Base-by-base conservation (phyloP, 2,888 invertebrate genomes). In the Xylota segnis region DNA sequence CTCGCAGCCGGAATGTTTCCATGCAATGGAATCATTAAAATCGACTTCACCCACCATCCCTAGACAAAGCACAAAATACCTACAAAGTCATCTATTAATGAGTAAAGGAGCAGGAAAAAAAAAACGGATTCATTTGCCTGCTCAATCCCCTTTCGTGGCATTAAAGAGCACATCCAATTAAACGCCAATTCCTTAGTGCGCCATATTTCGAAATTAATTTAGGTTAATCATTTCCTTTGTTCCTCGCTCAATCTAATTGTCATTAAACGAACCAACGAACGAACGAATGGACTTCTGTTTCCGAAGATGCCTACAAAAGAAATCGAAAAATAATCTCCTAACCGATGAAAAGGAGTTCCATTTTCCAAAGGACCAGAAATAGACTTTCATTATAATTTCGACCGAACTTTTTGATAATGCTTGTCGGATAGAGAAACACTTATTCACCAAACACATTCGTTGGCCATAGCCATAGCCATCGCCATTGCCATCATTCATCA, bases 211-310 rank as follows among this genome's bases (percentile, higher is more conserved):
- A 63, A 82, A 86, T 66, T 63, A 76, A 86, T 82, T 66, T 82
- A 56, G 86, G 86, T 86, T 86, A 86, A 86, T 86, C 76, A 86
- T 82, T 70, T 52, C 68, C 70, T 37, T 81, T 84, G 81, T 84
- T 70, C 16, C 29, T 16, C 18, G 52, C 66, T 74, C 75, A 82
- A 76, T 86, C 76, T 68, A 86, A 86, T 76, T 86, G 71, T 81
- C 76, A 76, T 86, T 86, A 66, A 84, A 71, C 40, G 75, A 66
- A 81, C 58, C n/a, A n/a, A n/a, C n/a, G n/a, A n/a, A n/a, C n/a
- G n/a, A 84, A 71, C 40, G 75, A 66, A 81, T 52, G 61, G 75
- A 65, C 71, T 82, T 72, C 10, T 61, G 83, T 43, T 75, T 45
- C 27, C 63, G 40, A 72, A 59, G 27, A 47, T 68, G 63, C 45